Evolutionary conservation across 2,113 vertebrate genomes (phyloP), one percentile per base, ranked within the genome.

Genomic region (Bos javanicus): DNA sequence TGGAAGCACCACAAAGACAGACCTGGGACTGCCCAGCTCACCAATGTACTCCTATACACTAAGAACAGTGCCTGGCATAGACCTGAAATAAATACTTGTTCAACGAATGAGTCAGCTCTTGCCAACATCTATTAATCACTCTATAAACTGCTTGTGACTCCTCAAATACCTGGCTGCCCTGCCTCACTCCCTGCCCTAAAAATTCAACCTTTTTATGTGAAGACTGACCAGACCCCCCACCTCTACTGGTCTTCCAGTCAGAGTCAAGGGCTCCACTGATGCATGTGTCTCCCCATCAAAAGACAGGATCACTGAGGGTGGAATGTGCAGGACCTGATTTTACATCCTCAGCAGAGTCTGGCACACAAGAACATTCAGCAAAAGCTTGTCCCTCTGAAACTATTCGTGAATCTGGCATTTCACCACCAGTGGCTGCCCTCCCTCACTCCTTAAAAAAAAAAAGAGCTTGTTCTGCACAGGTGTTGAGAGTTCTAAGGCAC

Each of bases 121-220:
- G 26, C 43, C 67, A 50, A 64, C 13, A 94, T 48, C 46, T 71
- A 74, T 33, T 50, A 82, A 57, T 90, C 90, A 87, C 33, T 90
- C 92, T 64, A 71, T 71, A 85, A 92, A 96, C 78, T 95, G 89
- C 56, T 91, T 95, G 30, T 88, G 81, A 94, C 50, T 98, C 54
- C 30, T 84, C 86, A 93, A 84, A 80, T 85, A 52, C 28, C 64
- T 85, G 26, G 67, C 48, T 87, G 17, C 67, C 48, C n/a, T 54
- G 56, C 25, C 54, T 5, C 3, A 83, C 43, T 57, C 28, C 19
- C 11, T 81, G 56, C 30, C 83, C 50, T 95, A 80, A 90, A n/a
- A 86, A 90, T 46, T 83, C 74, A 95, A 92, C n/a, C 84, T 81
- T 93, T 81, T 56, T 84, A 39, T 74, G 10, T 52, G 25, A 92